phyloP scores from a whole-genome alignment of 23 tunicate species.

The Ciona savignyi region DNA sequence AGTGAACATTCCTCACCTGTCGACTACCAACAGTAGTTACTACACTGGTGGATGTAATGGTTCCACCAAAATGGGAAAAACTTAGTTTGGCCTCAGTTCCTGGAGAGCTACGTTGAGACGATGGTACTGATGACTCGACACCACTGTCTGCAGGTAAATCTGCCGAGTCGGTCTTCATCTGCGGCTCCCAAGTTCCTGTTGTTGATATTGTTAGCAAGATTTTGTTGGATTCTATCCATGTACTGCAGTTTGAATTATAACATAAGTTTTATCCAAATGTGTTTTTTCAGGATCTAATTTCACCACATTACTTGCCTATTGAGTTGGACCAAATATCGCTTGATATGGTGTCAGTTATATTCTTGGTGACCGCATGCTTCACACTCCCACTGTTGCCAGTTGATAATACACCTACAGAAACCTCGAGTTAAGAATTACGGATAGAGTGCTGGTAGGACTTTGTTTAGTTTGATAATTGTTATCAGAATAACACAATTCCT shows the following conservation, averaged over 20 bases:
- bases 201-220: too few relatives aligned
- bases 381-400: constrained; percentile 54
- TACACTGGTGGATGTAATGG: constrained; percentile 65
- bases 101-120: constrained; percentile 87
- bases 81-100: constrained; percentile 71
- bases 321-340: constrained; percentile 1
- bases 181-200: background rate
- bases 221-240: too few relatives aligned
- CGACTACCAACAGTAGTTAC: constrained; percentile 51
- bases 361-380: constrained; percentile 25
- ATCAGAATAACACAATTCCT: too few relatives aligned
- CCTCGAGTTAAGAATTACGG: too few relatives aligned
- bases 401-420: constrained; percentile 2
- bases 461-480: too few relatives aligned
- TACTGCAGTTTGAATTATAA: too few relatives aligned
- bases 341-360: constrained; percentile 1
- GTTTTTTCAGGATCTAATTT: too few relatives aligned
- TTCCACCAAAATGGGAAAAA: constrained; percentile 61
- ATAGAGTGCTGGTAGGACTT: too few relatives aligned
- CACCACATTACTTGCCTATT: constrained; percentile 1
- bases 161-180: constrained; percentile 12
- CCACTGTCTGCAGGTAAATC: constrained; percentile 79
- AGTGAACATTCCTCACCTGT: constrained; percentile 28
- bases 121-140: constrained; percentile 89
- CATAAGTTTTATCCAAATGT: too few relatives aligned